phyloP scores from a whole-genome alignment of 23 tunicate species.

The Styela clava region DNA sequence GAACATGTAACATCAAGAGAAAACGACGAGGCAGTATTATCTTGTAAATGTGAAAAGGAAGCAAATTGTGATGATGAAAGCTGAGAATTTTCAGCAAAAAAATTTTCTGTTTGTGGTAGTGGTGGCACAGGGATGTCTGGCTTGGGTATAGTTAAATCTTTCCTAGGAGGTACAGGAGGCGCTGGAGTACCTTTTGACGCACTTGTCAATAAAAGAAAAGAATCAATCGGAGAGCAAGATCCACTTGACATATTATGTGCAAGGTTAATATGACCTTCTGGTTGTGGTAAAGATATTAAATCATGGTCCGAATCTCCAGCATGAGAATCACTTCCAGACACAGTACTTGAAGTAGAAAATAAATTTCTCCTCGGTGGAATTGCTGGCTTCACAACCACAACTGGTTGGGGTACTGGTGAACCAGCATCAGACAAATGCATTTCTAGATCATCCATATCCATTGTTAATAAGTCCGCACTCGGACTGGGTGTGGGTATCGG shows the following conservation, averaged over 20 bases:
- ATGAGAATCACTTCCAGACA: neutral
- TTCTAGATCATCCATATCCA: conserved; percentile 28
- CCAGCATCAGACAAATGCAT: conserved; percentile 14
- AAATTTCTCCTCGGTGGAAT: conserved; percentile 26
- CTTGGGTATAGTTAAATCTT: conserved; percentile 9
- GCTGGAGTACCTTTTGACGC: neutral
- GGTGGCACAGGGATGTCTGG: neutral
- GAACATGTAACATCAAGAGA: neutral
- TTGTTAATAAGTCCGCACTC: conserved; percentile 5
- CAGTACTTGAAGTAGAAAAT: conserved; percentile 12
- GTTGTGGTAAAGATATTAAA: neutral
- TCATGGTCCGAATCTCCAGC: conserved; percentile 7
- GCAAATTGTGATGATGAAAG: neutral
- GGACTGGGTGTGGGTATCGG: conserved; percentile 9
- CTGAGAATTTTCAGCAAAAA: neutral
- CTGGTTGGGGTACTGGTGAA: neutral
- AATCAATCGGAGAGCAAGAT: conserved; percentile 2
- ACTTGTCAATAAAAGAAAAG: neutral
- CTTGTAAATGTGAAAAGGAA: neutral
- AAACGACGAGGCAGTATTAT: neutral
- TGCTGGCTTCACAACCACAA: conserved; percentile 5
- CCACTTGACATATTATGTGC: conserved; percentile 1
- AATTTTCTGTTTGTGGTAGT: neutral
- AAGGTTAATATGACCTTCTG: conserved; percentile 19
- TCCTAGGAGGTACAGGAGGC: conserved; percentile 28